Percentiles rank a stretch among this genome's conserved stretches.
Evolutionary conservation across 2,888 invertebrate genomes (phyloP).

Genomic region (Drosophila demipolita): DNA sequence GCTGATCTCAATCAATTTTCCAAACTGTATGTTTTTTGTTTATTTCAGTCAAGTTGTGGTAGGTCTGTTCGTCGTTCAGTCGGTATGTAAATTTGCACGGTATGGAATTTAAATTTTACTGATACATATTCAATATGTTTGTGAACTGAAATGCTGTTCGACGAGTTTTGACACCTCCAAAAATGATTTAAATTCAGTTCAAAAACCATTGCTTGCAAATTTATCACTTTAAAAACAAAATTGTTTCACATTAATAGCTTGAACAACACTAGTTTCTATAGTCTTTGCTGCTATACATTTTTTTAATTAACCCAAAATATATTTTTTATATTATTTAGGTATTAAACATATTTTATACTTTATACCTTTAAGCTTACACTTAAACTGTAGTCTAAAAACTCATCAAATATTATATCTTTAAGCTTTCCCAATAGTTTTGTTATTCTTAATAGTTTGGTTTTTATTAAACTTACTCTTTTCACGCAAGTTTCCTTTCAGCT

Average conservation of each 20-base stretch:
- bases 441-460: not conserved
- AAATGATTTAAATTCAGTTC: slow-evolving; percentile 21
- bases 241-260: not conserved
- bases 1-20: slow-evolving; percentile 38
- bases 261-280: slow-evolving; percentile 1
- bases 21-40: slow-evolving; percentile 14
- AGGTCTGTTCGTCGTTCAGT: slow-evolving; percentile 52
- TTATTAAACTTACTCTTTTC: not conserved
- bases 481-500: not conserved
- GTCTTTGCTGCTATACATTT: not conserved
- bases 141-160: slow-evolving; percentile 10
- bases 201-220: not conserved
- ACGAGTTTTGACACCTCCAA: slow-evolving; percentile 31
- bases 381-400: not conserved
- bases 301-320: not conserved
- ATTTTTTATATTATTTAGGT: not conserved
- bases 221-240: not conserved
- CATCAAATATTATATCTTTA: not conserved
- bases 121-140: slow-evolving; percentile 38
- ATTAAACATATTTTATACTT: not conserved
- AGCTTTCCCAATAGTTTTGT: not conserved
- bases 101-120: slow-evolving; percentile 14
- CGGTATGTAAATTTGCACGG: slow-evolving; percentile 36
- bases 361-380: not conserved
- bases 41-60: slow-evolving; percentile 58